Percentiles rank a stretch among this genome's conserved stretches.
phyloP scores from a whole-genome alignment of 2,113 vertebrate genomes.

The Mohoua ochrocephala region DNA sequence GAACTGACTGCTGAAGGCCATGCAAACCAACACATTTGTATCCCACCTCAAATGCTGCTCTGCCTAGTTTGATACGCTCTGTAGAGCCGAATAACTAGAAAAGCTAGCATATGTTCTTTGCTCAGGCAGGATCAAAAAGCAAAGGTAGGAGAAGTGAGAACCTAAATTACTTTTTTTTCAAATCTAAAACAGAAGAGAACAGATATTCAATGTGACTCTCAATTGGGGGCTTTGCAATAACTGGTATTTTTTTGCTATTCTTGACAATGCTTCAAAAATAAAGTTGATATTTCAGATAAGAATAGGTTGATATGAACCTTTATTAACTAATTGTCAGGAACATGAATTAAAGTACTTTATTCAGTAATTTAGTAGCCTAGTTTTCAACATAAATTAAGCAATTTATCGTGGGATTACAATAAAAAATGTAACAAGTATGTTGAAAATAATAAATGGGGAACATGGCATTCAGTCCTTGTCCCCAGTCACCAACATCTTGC shows the following conservation, averaged over 20 bases:
- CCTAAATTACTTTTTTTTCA: not conserved
- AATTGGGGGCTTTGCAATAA: not conserved
- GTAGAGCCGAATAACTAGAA: not conserved
- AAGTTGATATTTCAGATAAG: not conserved
- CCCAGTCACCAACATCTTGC: not conserved
- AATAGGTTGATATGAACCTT: not conserved
- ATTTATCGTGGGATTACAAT: not conserved
- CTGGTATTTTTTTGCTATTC: not conserved
- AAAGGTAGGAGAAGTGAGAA: not conserved
- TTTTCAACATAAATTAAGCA: not conserved
- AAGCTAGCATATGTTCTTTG: not conserved
- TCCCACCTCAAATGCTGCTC: not conserved
- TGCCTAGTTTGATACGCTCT: not conserved
- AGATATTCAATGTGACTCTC: not conserved
- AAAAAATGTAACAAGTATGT: not conserved
- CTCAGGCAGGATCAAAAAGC: not conserved
- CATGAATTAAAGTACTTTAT: not conserved
- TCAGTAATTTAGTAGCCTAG: not conserved
- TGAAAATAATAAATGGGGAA: not conserved
- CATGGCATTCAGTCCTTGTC: not conserved
- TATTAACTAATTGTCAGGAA: not conserved
- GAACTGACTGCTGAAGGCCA: not conserved
- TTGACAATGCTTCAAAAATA: not conserved
- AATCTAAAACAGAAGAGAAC: not conserved
- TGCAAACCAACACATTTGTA: not conserved